Conservation (phyloP, 1,140 invertebrate genomes). For the Zophobas morio region DNA sequence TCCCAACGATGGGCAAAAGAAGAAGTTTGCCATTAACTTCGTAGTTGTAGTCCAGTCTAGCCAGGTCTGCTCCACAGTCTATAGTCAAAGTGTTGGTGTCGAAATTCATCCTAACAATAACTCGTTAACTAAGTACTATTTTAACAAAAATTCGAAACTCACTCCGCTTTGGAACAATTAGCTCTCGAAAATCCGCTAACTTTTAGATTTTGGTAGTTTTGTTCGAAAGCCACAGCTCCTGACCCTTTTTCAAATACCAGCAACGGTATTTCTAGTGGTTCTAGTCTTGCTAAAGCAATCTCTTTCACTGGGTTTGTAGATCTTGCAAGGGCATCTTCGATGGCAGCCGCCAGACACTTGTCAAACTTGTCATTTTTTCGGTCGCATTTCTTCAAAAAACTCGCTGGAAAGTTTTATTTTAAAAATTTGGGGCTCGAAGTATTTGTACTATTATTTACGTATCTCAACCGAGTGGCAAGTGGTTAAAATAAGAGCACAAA, state of each 20-base stretch:
- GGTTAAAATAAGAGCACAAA: too few species aligned
- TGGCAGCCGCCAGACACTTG: slow-evolving; percentile 38
- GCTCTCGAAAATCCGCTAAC: background rate
- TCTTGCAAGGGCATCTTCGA: slow-evolving; percentile 34
- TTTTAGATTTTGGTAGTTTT: background rate
- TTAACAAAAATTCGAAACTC: background rate
- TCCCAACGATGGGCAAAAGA: too few species aligned
- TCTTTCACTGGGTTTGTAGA: background rate
- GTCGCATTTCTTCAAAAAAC: slow-evolving; percentile 34
- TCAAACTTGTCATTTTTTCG: slow-evolving; percentile 20
- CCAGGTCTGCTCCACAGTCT: too few species aligned
- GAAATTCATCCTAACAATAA: too few species aligned
- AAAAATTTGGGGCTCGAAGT: too few species aligned
- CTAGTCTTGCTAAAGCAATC: slow-evolving; percentile 10
- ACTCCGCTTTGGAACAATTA: background rate
- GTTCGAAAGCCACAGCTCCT: slow-evolving; percentile 3
- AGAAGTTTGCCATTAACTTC: too few species aligned
- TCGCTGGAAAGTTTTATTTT: background rate
- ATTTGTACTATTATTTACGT: too few species aligned
- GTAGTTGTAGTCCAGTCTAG: too few species aligned
- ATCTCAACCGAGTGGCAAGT: too few species aligned
- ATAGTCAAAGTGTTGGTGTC: too few species aligned
- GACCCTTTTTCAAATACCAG: slow-evolving; percentile 32
- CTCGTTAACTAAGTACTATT: too few species aligned
- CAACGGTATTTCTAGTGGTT: slow-evolving; percentile 46